A percentile compares a stretch with the other conserved stretches of the same genome.
phyloP scores from a whole-genome alignment of 1,140 invertebrate genomes.

The Eupeodes corollae region DNA sequence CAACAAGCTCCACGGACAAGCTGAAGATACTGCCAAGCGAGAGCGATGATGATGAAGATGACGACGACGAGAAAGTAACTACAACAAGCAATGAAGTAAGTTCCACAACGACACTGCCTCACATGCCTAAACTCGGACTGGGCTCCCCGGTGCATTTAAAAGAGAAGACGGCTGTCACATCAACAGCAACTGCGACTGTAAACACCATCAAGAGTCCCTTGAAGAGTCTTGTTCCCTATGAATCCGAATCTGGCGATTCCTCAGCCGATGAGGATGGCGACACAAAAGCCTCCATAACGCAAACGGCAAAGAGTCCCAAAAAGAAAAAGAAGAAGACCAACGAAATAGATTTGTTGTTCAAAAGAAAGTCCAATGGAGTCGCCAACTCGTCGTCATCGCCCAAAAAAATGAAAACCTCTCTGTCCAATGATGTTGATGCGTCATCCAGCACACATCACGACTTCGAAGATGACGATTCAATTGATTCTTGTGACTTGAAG shows the following conservation, averaged over 20 bases:
- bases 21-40: conserved; percentile 14
- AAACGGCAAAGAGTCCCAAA: conserved; percentile 17
- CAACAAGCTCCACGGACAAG: conserved; percentile 8
- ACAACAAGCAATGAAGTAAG: not conserved
- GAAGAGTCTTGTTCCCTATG: conserved; percentile 34
- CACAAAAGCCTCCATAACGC: conserved; percentile 3
- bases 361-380: too few species aligned
- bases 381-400: too few species aligned
- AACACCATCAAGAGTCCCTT: conserved; percentile 5
- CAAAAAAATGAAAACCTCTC: too few species aligned
- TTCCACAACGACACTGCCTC: not conserved
- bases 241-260: conserved; percentile 28
- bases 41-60: conserved; percentile 13
- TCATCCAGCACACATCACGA: conserved; percentile 2
- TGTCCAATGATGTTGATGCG: conserved; percentile 6
- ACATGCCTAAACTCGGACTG: conserved; percentile 13
- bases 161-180: conserved; percentile 11
- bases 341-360: conserved; percentile 1
- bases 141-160: conserved; percentile 2
- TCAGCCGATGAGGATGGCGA: conserved; percentile 11
- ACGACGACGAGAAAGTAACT: not conserved
- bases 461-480: conserved; percentile 1
- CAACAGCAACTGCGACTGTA: conserved; percentile 4
- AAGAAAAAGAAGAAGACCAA: conserved; percentile 16
- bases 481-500: conserved; percentile 8